phyloP scores from a whole-genome alignment of 1,140 invertebrate genomes.

The Penaeus japonicus region DNA sequence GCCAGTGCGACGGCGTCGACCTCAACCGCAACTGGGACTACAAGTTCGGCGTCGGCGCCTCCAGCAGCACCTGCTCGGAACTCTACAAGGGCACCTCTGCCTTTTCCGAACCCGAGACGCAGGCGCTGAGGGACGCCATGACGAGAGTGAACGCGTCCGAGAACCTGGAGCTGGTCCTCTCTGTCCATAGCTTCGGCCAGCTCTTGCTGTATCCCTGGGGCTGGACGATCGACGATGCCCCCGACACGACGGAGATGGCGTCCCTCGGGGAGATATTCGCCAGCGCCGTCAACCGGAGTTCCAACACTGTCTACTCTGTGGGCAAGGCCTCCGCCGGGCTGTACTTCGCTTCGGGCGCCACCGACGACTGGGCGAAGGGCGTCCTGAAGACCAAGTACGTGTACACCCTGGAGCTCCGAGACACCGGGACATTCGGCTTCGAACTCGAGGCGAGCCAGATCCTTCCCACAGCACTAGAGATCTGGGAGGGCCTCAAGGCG shows the following conservation, averaged over 20 bases:
- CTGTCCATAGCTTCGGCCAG: slow-evolving; percentile 88
- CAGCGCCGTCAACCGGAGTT: not conserved
- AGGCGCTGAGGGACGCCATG: slow-evolving; percentile 60
- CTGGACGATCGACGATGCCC: not conserved
- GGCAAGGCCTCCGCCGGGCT: slow-evolving; percentile 52
- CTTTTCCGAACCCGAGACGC: slow-evolving; percentile 63
- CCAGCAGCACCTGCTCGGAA: slow-evolving; percentile 73
- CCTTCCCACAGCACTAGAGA: slow-evolving; percentile 76
- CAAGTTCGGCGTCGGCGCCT: slow-evolving; percentile 76
- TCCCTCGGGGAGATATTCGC: not conserved
- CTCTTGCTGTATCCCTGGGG: slow-evolving; percentile 87
- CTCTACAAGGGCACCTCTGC: slow-evolving; percentile 66
- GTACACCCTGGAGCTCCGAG: slow-evolving; percentile 80
- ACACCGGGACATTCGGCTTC: slow-evolving; percentile 76
- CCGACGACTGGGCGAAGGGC: slow-evolving; percentile 66
- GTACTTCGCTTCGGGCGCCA: slow-evolving; percentile 63
- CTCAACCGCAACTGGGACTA: slow-evolving; percentile 61
- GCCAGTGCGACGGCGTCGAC: slow-evolving; percentile 60
- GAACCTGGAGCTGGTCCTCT: slow-evolving; percentile 76
- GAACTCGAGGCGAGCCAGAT: slow-evolving; percentile 74
- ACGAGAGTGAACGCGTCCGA: not conserved
- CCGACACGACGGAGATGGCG: not conserved
- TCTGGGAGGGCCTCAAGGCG: slow-evolving; percentile 71
- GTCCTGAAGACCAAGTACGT: slow-evolving; percentile 63
- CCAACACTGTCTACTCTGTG: not conserved